Base-by-base conservation (phyloP, 2,888 invertebrate species). In the Adineta ricciae region DNA sequence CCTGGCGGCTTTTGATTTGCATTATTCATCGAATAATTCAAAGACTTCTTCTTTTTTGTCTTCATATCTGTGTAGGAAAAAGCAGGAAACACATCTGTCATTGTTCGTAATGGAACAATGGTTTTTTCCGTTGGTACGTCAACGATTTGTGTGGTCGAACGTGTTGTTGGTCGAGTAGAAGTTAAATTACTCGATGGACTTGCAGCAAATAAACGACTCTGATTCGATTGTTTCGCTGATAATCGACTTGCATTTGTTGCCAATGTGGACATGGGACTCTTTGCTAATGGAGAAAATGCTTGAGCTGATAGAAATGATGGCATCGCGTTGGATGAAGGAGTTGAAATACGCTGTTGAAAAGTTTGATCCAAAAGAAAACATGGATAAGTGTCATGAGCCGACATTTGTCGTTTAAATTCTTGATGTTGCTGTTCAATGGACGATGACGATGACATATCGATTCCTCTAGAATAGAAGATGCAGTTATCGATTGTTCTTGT, bases 331-430 rank as follows among this genome's bases (percentile, higher is more conserved):
- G 78, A 41, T 2, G 41, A 2, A 11, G 78, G 41, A 41, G 11
- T 78, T 41, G 41, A 24, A 16, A 78, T 41, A n/a, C 78, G 78
- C 41, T 78, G 78, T 41, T 41, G 41, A 78, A 41, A 41, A 41
- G 78, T 41, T 78, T 78, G 78, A 78, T 78, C 78, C 24, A 78
- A 41, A 78, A 78, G 78, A 78, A 78, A 78, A 41, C 78, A 78
- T 41, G 78, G 78, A 41, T n/a, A 78, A 24, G 41, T 78, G n/a
- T 78, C 78, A n/a, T 41, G 78, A 7, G 78, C 14, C 9, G 78
- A 78, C 9, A 78, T 78, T 41, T 78, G 78, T 41, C 78, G 41
- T 78, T 78, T 78, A 41, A 78, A 78, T 78, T 78, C 78, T 38
- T 38, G 78, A 41, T 78, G 78, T 78, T 78, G 64, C 14, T 32